Base-by-base conservation (phyloP, 2,888 invertebrate species). In the Phaedon cochleariae region DNA sequence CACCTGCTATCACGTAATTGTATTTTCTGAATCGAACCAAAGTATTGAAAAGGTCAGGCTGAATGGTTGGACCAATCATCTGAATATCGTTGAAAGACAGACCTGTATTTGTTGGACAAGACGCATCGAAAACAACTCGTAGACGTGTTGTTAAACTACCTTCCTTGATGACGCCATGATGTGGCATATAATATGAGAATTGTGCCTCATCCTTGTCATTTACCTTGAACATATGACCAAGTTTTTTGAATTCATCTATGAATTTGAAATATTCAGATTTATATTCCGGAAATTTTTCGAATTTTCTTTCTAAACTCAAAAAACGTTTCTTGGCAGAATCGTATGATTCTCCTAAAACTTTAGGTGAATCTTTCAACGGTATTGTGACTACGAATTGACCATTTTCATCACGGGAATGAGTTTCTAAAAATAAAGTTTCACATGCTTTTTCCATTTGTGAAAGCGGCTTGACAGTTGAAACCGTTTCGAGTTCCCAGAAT, bases 321-420 rank as follows among this genome's bases (percentile, higher is more conserved):
- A 61, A 65, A 10, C 49, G 21, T n/a, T 59, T 66, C 21, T 46
- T 52, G 20, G 62, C 62, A 12, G 15, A 18, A 7, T 48, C 31
- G 15, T 34, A 59, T 9, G 62, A 62, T 29, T 62, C 59, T 15
- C 65, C 64, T 15, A 67, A 51, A 37, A 22, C 15, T n/a, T 46
- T 41, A 9, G 46, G 53, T 15, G 21, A n/a, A 34, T 53, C 60
- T 29, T 67, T 64, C 10, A 68, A 53, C 5, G 68, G 65, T 10
- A 68, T 59, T 17, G 18, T 62, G 12, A 62, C 64, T 20, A 67
- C 51, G 21, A 67, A 67, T 29, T 26, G 26, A 18, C 67, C 67
- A 12, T 64, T 60, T 18, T 15, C 1, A 31, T 64, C 29, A 22
- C 64, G 48, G 10, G 26, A 22, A 10, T 34, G 29, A 4, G 46